Evolutionary conservation across 2,888 invertebrate genomes (phyloP).

Genomic region (Villa cingulata): DNA sequence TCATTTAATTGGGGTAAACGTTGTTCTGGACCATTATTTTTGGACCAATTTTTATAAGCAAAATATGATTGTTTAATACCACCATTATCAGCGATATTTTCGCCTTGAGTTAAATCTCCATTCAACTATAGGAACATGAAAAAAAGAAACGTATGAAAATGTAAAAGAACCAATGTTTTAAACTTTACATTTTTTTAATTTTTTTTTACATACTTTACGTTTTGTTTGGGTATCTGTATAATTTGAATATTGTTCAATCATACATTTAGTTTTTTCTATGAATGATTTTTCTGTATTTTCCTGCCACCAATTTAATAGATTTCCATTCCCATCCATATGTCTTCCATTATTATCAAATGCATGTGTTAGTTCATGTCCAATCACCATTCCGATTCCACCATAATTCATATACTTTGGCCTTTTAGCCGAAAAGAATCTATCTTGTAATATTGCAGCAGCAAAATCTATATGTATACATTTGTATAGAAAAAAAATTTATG

Average conservation of each 20-base stretch:
- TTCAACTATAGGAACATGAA: slow-evolving; percentile 63
- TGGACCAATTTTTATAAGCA: slow-evolving; percentile 64
- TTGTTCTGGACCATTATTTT: slow-evolving; percentile 49
- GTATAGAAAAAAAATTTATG: not conserved
- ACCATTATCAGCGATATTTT: slow-evolving; percentile 91
- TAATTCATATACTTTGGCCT: slow-evolving; percentile 87
- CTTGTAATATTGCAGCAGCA: slow-evolving; percentile 87
- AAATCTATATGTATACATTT: not conserved
- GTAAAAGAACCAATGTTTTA: not conserved
- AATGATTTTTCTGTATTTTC: slow-evolving; percentile 69
- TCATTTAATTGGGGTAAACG: slow-evolving; percentile 54
- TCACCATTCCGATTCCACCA: slow-evolving; percentile 81
- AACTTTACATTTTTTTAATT: not conserved
- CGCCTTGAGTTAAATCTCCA: slow-evolving; percentile 83
- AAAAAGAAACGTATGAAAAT: too few species aligned
- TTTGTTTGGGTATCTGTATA: slow-evolving; percentile 67
- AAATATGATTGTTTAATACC: slow-evolving; percentile 83
- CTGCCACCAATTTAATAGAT: slow-evolving; percentile 89
- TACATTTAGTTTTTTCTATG: slow-evolving; percentile 72
- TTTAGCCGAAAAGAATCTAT: slow-evolving; percentile 76
- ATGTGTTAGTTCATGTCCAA: slow-evolving; percentile 86
- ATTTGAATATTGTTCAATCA: slow-evolving; percentile 87
- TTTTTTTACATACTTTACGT: slow-evolving; percentile 43
- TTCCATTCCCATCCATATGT: slow-evolving; percentile 84
- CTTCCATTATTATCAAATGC: slow-evolving; percentile 82